Evolutionary conservation across 2,797 vertebrate genomes (phyloP).

Genomic region (Tympanoctomys barrerae): DNA sequence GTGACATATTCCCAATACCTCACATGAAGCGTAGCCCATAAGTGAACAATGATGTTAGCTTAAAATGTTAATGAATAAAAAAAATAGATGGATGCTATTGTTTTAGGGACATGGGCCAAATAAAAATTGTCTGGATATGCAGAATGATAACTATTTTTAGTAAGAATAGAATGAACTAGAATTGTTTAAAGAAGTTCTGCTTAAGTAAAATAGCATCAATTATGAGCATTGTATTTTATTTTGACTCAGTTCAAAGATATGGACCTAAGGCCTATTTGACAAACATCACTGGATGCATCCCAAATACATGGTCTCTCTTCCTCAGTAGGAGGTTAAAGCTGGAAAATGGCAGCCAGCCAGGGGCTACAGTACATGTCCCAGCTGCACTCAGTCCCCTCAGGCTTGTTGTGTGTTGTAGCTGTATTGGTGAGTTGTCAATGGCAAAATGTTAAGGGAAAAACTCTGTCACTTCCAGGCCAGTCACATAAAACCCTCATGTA

Average conservation of each 20-base stretch:
- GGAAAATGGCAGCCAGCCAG: not conserved
- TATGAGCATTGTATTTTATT: conserved; percentile 29
- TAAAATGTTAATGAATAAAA: not conserved
- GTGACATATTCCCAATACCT: not conserved
- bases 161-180: not conserved
- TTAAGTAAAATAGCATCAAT: not conserved
- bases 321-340: not conserved
- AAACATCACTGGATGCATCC: not conserved
- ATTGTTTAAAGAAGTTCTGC: not conserved
- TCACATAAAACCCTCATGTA: not conserved
- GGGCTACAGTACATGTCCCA: not conserved
- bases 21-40: not conserved
- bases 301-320: not conserved
- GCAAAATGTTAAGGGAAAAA: conserved; percentile 1
- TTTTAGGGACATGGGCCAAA: not conserved
- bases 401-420: not conserved
- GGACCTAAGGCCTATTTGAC: conserved; percentile 15
- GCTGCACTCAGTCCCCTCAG: not conserved
- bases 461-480: not conserved
- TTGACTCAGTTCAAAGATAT: conserved; percentile 13
- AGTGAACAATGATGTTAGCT: not conserved
- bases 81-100: not conserved
- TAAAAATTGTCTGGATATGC: conserved; percentile 13
- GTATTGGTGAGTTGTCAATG: not conserved
- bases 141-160: not conserved